Percentiles rank a stretch among this genome's conserved stretches.
phyloP scores from a whole-genome alignment of 2,113 vertebrate genomes.

The Hemibates koningsi region DNA sequence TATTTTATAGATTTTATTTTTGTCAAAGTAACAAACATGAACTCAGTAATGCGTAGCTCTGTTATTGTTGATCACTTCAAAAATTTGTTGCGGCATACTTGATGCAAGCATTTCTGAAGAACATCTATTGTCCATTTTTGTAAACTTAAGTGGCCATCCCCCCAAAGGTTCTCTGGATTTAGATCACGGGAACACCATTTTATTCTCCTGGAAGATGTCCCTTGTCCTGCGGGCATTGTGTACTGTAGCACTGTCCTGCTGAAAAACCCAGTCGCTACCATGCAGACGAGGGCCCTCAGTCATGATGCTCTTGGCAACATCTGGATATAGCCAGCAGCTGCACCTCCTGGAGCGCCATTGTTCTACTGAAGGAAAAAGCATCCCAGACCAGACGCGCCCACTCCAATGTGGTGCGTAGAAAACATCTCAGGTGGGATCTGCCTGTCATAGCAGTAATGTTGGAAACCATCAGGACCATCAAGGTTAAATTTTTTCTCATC shows the following conservation, averaged over 20 bases:
- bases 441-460: not conserved
- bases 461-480: not conserved
- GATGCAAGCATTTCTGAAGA: not conserved
- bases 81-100: not conserved
- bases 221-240: rapidly evolving
- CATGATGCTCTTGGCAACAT: not conserved
- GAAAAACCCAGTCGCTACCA: not conserved
- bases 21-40: not conserved
- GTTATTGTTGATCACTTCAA: not conserved
- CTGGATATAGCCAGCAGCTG: not conserved
- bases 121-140: not conserved
- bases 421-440: not conserved
- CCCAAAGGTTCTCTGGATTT: not conserved
- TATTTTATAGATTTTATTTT: not conserved
- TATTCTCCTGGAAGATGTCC: not conserved
- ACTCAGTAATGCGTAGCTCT: not conserved
- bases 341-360: not conserved
- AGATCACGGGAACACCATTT: not conserved
- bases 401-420: not conserved
- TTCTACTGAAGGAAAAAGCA: not conserved
- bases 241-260: not conserved
- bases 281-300: not conserved
- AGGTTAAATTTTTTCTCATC: not conserved
- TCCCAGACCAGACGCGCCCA: rapidly evolving
- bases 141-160: not conserved